A percentile compares a stretch with the other conserved stretches of the same genome.
phyloP scores from a whole-genome alignment of 2,797 vertebrate species.

The Poeciliopsis infans region DNA sequence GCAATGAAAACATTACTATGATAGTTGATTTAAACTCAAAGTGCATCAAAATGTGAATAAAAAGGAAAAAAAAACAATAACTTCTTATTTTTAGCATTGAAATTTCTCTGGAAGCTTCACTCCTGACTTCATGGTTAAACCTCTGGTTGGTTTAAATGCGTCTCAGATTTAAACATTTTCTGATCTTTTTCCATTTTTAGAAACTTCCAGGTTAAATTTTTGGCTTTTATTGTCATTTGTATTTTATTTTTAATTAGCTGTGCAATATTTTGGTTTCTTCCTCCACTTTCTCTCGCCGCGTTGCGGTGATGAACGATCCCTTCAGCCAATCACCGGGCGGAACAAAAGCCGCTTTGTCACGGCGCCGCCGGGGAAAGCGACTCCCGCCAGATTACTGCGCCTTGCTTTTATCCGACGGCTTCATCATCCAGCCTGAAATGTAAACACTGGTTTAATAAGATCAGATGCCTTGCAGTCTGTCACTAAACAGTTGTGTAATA shows the following conservation, averaged over 20 bases:
- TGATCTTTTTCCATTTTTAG: no score
- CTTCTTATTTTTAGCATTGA: background rate
- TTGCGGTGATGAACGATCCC: conserved; percentile 41
- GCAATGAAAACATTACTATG: background rate
- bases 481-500: background rate
- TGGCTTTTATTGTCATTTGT: background rate
- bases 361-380: conserved; percentile 41
- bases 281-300: conserved; percentile 18
- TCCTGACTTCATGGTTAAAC: background rate
- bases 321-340: conserved; percentile 38
- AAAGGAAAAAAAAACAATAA: background rate
- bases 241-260: background rate
- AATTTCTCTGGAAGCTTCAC: background rate
- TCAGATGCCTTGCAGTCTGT: conserved; percentile 13
- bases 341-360: conserved; percentile 69
- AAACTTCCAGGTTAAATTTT: no score
- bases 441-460: conserved; percentile 40
- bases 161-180: background rate
- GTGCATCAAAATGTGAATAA: background rate
- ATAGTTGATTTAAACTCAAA: background rate
- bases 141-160: background rate
- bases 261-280: conserved; percentile 6
- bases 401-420: conserved; percentile 51
- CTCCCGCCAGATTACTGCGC: conserved; percentile 37
- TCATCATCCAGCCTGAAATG: conserved; percentile 43